phyloP scores from a whole-genome alignment of 2,888 invertebrate species.

The Trissolcus brochymenae region DNA sequence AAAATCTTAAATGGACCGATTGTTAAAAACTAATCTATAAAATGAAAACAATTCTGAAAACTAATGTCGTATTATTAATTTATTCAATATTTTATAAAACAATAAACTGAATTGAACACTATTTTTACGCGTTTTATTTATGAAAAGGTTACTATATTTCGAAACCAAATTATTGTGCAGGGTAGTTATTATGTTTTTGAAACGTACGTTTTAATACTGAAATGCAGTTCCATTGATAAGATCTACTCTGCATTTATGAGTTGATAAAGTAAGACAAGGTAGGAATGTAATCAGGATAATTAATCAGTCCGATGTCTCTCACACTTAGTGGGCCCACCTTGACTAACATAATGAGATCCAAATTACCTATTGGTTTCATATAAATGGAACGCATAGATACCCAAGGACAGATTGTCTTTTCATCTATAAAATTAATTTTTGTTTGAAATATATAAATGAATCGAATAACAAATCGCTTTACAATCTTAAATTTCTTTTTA shows the following conservation, averaged over 20 bases:
- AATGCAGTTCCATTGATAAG: slow-evolving; percentile 26
- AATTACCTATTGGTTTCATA: slow-evolving; percentile 59
- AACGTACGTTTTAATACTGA: slow-evolving; percentile 24
- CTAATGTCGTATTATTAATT: no score
- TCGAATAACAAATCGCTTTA: no score
- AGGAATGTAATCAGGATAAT: slow-evolving; percentile 63
- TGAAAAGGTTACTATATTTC: no score
- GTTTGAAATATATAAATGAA: no score
- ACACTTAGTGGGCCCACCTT: slow-evolving; percentile 71
- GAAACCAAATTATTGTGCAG: neutral
- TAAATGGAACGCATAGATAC: slow-evolving; percentile 39
- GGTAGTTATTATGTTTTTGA: slow-evolving; percentile 6
- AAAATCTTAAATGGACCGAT: neutral
- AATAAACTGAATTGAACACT: no score
- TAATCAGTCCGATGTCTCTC: slow-evolving; percentile 69
- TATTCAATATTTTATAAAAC: no score
- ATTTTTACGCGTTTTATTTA: no score
- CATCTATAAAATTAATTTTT: no score
- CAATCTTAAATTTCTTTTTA: no score
- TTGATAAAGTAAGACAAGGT: slow-evolving; percentile 35
- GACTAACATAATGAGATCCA: slow-evolving; percentile 62
- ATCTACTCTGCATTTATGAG: slow-evolving; percentile 29
- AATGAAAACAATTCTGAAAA: no score
- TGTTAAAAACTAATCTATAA: no score
- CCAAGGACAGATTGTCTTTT: slow-evolving; percentile 32